Conservation (phyloP, 2,797 vertebrate species). For the Gallinago solitaria region DNA sequence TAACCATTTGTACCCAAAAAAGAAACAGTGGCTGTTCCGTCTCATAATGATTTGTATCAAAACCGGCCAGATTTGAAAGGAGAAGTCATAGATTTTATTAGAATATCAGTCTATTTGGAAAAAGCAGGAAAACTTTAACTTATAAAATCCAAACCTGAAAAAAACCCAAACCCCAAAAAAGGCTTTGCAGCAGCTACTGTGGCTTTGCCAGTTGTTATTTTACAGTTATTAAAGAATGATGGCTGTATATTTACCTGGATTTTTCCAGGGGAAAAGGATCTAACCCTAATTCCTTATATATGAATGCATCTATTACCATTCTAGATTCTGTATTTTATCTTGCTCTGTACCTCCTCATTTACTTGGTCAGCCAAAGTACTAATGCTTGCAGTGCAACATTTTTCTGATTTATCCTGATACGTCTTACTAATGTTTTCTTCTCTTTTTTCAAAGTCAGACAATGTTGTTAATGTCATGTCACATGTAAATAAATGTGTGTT, state of each 20-base stretch:
- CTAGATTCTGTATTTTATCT: not conserved
- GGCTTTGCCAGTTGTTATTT: not conserved
- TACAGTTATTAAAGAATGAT: not conserved
- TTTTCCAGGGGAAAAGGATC: not conserved
- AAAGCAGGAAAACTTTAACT: not conserved
- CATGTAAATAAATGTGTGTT: not conserved
- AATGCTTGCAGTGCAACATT: not conserved
- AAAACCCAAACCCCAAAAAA: not conserved
- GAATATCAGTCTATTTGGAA: not conserved
- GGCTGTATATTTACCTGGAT: not conserved
- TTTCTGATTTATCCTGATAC: not conserved
- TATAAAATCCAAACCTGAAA: rapidly evolving
- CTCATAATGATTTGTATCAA: not conserved
- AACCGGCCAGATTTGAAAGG: not conserved
- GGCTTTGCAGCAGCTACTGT: not conserved
- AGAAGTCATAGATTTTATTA: not conserved
- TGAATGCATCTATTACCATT: not conserved
- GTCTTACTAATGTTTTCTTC: not conserved
- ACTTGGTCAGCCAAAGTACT: not conserved
- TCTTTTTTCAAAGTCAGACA: not conserved
- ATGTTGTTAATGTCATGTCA: not conserved
- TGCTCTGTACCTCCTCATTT: not conserved
- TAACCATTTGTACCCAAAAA: not conserved
- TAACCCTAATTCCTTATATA: not conserved
- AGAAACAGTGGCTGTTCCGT: rapidly evolving